phyloP scores from a whole-genome alignment of 2,888 invertebrate species.

The Drosophila robusta region DNA sequence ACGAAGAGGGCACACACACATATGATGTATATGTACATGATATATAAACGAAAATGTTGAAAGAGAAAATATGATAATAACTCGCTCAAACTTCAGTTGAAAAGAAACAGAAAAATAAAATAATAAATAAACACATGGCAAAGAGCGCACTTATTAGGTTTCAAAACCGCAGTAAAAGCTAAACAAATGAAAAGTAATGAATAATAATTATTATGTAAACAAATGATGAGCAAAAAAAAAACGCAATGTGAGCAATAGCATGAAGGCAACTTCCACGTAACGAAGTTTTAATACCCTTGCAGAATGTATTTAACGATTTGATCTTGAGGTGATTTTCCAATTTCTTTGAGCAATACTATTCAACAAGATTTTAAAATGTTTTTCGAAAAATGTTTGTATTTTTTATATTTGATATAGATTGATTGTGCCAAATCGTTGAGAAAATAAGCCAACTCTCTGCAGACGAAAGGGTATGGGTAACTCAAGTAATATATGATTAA shows the following conservation, averaged over 20 bases:
- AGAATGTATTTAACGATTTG: neutral
- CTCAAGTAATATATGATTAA: slow-evolving; percentile 36
- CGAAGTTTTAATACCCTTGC: slow-evolving; percentile 29
- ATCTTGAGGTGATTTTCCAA: neutral
- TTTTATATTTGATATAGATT: neutral
- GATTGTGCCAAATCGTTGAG: slow-evolving; percentile 6
- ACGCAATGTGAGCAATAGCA: slow-evolving; percentile 26
- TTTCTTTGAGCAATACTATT: neutral
- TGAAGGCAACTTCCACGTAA: neutral
- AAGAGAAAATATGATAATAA: slow-evolving; percentile 26
- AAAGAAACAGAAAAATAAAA: slow-evolving; percentile 8
- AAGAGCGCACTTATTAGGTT: slow-evolving; percentile 66
- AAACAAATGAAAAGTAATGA: slow-evolving; percentile 51
- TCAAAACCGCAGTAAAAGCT: slow-evolving; percentile 62
- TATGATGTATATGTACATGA: slow-evolving; percentile 12
- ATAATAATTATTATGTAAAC: slow-evolving; percentile 62
- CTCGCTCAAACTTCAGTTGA: slow-evolving; percentile 40
- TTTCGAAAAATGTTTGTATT: neutral
- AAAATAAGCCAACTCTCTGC: slow-evolving; percentile 2
- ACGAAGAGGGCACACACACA: slow-evolving; percentile 28
- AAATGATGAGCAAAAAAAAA: slow-evolving; percentile 63
- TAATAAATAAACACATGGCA: slow-evolving; percentile 18
- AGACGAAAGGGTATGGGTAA: slow-evolving; percentile 23
- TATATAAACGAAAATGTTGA: slow-evolving; percentile 19
- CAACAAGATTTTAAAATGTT: neutral